Percentiles rank a stretch among this genome's conserved stretches.
phyloP scores from a whole-genome alignment of 2,113 vertebrate genomes.

The Erythrolamprus reginae region DNA sequence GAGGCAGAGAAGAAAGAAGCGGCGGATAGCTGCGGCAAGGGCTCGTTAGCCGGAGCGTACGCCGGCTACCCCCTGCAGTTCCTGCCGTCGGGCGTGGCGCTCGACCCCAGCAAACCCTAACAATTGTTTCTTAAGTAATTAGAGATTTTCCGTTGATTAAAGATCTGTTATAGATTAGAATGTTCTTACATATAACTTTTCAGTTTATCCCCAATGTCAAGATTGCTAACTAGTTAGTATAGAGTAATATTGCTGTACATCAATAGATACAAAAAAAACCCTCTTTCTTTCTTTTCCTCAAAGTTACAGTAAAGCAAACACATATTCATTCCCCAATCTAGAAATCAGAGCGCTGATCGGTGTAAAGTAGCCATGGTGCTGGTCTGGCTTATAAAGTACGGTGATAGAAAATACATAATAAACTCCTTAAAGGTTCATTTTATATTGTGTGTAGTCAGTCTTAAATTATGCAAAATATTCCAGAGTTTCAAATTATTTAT shows the following conservation, averaged over 20 bases:
- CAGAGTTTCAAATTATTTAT: background rate
- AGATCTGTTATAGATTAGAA: background rate
- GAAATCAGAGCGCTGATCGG: background rate
- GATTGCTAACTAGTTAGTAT: background rate
- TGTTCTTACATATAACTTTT: background rate
- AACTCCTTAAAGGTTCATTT: background rate
- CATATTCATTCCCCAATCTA: background rate
- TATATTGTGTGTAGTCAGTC: background rate
- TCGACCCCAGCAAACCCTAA: too few species aligned
- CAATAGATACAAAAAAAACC: background rate
- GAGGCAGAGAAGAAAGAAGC: too few species aligned
- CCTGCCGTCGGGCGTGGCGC: too few species aligned
- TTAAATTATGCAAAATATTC: background rate
- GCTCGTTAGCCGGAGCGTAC: too few species aligned
- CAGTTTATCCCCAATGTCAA: background rate
- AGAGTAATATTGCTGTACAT: background rate
- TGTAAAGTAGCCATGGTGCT: background rate
- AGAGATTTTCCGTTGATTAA: background rate
- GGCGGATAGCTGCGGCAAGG: too few species aligned
- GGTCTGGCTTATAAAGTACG: background rate
- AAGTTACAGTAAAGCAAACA: background rate
- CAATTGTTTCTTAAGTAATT: background rate
- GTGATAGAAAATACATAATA: background rate
- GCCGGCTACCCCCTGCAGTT: too few species aligned
- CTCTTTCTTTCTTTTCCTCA: background rate